A percentile compares a stretch with the other conserved stretches of the same genome.
These are phyloP conservation scores for Agrypnia vestita DNA, from an alignment of 1,140 invertebrate species.

Conservation along the genomic window DNA sequence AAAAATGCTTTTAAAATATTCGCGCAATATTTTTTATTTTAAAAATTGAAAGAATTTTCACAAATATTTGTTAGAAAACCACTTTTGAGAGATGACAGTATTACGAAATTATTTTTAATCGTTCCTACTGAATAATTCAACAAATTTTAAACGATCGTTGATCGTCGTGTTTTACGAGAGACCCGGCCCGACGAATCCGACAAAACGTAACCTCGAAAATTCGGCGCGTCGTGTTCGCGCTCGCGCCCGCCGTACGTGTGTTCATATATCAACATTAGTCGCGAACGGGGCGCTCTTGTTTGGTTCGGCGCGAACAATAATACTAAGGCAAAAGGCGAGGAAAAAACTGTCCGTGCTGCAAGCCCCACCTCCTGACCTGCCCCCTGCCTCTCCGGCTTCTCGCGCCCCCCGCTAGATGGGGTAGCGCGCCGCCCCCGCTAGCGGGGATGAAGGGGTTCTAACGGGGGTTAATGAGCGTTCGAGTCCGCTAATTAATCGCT, in stretches of 20 bases:
- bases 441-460: background rate
- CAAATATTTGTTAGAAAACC: too few species aligned
- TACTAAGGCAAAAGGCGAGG: constrained; percentile 45
- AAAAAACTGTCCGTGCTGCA: constrained; percentile 38
- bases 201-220: background rate
- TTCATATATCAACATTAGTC: constrained; percentile 30
- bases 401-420: constrained; percentile 32
- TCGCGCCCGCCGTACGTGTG: constrained; percentile 11
- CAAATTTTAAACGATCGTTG: background rate
- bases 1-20: too few species aligned
- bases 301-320: constrained; percentile 45
- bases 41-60: too few species aligned
- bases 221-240: background rate
- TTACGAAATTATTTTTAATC: too few species aligned
- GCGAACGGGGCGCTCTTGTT: constrained; percentile 34
- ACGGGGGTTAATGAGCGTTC: background rate
- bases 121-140: too few species aligned
- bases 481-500: background rate
- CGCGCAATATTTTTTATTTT: too few species aligned
- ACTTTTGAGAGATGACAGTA: too few species aligned
- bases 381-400: constrained; percentile 22
- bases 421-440: background rate
- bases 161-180: background rate
- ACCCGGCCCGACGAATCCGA: background rate
- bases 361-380: constrained; percentile 49